phyloP scores from a whole-genome alignment of 2,888 invertebrate genomes.

The Leucophora obtusa region DNA sequence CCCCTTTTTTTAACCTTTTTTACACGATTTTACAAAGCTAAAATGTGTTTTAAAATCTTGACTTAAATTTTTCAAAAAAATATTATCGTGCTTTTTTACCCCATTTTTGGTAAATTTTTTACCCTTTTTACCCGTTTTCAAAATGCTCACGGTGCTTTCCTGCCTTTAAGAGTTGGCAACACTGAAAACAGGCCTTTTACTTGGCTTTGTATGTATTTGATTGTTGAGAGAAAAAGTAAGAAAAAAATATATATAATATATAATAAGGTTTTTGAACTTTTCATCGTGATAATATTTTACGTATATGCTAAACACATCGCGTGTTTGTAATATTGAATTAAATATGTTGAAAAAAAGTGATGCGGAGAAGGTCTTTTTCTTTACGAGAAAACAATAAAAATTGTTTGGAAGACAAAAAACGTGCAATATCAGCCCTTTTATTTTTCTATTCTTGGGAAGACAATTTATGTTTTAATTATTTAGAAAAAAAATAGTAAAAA shows the following conservation, averaged over 20 bases:
- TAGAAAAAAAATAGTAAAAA: too few relatives aligned
- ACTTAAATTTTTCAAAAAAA: too few relatives aligned
- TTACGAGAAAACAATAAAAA: not conserved
- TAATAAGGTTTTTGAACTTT: conserved; percentile 53
- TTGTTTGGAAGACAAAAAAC: not conserved
- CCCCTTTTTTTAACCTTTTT: too few relatives aligned
- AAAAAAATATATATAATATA: too few relatives aligned
- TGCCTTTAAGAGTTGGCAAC: too few relatives aligned
- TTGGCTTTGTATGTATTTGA: not conserved
- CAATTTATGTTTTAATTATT: not conserved
- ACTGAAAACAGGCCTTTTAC: not conserved
- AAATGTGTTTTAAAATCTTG: too few relatives aligned
- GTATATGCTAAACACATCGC: conserved; percentile 41
- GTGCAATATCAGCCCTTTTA: not conserved
- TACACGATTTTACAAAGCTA: too few relatives aligned
- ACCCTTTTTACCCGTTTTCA: too few relatives aligned
- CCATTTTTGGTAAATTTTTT: too few relatives aligned
- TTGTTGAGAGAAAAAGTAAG: not conserved
- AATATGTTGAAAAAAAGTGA: conserved; percentile 31
- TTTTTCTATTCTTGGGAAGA: not conserved
- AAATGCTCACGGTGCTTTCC: too few relatives aligned
- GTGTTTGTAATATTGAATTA: conserved; percentile 16
- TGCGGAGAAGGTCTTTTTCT: not conserved
- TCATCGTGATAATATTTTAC: conserved; percentile 30
- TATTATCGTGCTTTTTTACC: too few relatives aligned